phyloP scores from a whole-genome alignment of 2,888 invertebrate species.

The Drosophila testacea region DNA sequence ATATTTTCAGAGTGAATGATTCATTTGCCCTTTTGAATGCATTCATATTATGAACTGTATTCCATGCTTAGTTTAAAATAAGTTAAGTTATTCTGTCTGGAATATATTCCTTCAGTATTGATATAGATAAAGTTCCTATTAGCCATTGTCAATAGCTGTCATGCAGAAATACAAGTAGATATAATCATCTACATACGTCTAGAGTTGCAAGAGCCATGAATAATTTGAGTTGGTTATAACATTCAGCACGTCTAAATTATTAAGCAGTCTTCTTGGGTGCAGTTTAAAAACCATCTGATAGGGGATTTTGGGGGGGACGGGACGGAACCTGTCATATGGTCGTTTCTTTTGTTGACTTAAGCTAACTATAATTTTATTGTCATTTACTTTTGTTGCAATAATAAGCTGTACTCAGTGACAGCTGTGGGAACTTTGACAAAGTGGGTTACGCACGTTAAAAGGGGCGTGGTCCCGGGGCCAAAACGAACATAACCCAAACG shows the following conservation, averaged over 20 bases:
- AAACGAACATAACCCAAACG: not conserved
- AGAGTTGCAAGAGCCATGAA: not conserved
- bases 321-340: conserved; percentile 1
- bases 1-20: no score
- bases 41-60: no score
- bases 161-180: conserved; percentile 1
- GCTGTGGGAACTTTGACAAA: conserved; percentile 45
- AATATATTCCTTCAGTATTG: no score
- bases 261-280: conserved; percentile 10
- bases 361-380: conserved; percentile 41
- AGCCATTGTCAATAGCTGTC: conserved; percentile 5
- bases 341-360: conserved; percentile 18
- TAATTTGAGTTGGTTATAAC: not conserved
- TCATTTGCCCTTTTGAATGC: no score
- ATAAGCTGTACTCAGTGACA: conserved; percentile 34
- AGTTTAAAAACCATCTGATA: not conserved
- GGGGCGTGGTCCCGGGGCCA: conserved; percentile 8
- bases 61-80: no score
- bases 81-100: no score
- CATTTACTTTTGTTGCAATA: conserved; percentile 29
- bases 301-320: not conserved
- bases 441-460: conserved; percentile 22
- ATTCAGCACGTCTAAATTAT: conserved; percentile 14
- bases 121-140: not conserved
- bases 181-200: conserved; percentile 2